Base-by-base conservation (phyloP, 2,888 invertebrate genomes). In the Elysia crispata region DNA sequence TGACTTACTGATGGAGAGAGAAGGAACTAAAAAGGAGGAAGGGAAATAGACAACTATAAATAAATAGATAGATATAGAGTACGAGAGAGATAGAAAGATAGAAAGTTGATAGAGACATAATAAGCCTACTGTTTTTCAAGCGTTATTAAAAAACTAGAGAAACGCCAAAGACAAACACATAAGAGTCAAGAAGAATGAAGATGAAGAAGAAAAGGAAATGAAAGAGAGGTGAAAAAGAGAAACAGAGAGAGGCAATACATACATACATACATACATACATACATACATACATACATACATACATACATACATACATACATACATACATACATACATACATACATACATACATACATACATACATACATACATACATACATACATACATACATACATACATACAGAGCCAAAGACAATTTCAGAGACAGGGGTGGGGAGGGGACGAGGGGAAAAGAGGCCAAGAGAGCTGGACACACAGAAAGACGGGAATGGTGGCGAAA, bases 241-340 rank as follows among this genome's bases (percentile, higher is more conserved):
- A n/a, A 64, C n/a, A 54, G 73, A 54, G 15, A 50, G 41, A n/a
- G n/a, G n/a, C n/a, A n/a, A 66, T 66, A 66, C 67, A 66, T 66
- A 66, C 67, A 66, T 66, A 66, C 67, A 66, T 66, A 66, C 67
- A 66, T 66, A 66, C 67, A 66, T 66, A 66, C 67, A 66, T 66
- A 66, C 67, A 66, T 66, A 66, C 67, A 66, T 66, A 66, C 67
- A 66, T 66, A 66, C 67, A 66, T 66, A 66, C 67, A 66, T 66
- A 66, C 67, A 66, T 66, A 66, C 70, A 70, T 41, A 70, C 70
- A 70, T n/a, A 70, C n/a, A 70, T 41, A 70, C 31, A 70, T 41
- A 70, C 70, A 70, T 41, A 31, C 70, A 70, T n/a, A 41, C 70
- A 70, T 41, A 70, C 70, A 70, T 70, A 13, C 70, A 70, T 41